Base-by-base conservation (phyloP, 2,113 vertebrate species). In the Hemibagrus wyckioides region DNA sequence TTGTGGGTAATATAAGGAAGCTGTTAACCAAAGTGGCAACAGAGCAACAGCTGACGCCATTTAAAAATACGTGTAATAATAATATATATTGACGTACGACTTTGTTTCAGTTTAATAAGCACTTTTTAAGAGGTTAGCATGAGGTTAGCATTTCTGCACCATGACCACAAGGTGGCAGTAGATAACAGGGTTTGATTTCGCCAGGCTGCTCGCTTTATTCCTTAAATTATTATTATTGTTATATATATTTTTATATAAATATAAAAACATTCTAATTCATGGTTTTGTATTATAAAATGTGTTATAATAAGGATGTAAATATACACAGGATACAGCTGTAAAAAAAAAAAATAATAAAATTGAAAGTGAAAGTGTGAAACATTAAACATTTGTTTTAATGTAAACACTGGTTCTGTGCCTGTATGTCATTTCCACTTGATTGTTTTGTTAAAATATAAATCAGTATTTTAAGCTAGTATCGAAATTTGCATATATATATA, bases 161-260 rank as follows among this genome's bases (percentile, higher is more conserved):
- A 33, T 80, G 4, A 41, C 81, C 88, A 71, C 61, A 17, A 80
- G 88, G 50, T 63, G 85, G 80, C 81, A 52, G 73, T 48, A 73
- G 8, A 54, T 57, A 61, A 71, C 77, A 33, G 1, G 23, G 7
- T 80, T 83, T 23, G 1, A 67, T 28, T 4, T 76, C 39, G 25
- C 39, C 69, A 4, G 25, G 39, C 10, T 44, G 71, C 41, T 44
- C 11, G 21, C 73, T 6, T 9, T 36, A 6, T 41, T 73, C 8
- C 23, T 25, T 39, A 71, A 7, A 33, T 65, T n/a, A 30, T 4
- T 7, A 39, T 36, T 65, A 65, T 8, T 17, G 33, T 36, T 69
- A 36, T 11, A 69, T 3, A 2, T 69, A 7, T 30, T 48, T 48
- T 44, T 44, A 7, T 48, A 7, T 48, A 48, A 48, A n/a, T 23